These are phyloP conservation scores for Ambastaia sidthimunki DNA, from an alignment of 2,797 vertebrate species.

Conservation along the genomic window DNA sequence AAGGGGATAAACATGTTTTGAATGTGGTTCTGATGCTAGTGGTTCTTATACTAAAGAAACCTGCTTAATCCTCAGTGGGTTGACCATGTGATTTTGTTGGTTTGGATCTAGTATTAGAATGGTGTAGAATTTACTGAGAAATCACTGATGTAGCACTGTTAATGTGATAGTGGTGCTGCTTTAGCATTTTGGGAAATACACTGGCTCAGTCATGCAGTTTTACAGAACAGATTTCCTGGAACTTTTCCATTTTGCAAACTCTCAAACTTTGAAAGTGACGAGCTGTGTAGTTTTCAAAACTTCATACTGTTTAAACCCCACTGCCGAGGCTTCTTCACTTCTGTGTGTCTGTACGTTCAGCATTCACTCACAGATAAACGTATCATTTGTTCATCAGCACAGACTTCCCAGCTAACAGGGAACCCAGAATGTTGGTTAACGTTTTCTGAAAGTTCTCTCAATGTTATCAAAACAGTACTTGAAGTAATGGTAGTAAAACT, in stretches of 20 bases:
- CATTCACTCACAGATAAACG: slow-evolving; percentile 9
- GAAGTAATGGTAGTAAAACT: too few species aligned
- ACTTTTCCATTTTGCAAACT: slow-evolving; percentile 36
- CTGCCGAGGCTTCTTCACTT: slow-evolving; percentile 1
- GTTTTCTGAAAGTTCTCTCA: too few species aligned
- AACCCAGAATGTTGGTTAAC: too few species aligned
- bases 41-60: not conserved
- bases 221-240: slow-evolving; percentile 37
- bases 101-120: slow-evolving; percentile 22
- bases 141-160: slow-evolving; percentile 27
- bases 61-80: not conserved
- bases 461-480: too few species aligned
- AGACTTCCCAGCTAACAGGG: not conserved
- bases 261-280: slow-evolving; percentile 31
- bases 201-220: slow-evolving; percentile 32
- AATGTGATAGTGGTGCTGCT: slow-evolving; percentile 11
- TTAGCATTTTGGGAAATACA: slow-evolving; percentile 27
- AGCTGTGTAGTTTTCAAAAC: slow-evolving; percentile 22
- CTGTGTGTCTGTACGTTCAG: not conserved
- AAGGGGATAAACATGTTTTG: not conserved
- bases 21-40: not conserved
- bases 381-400: slow-evolving; percentile 12
- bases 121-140: slow-evolving; percentile 12
- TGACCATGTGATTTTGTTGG: slow-evolving; percentile 1
- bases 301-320: slow-evolving; percentile 26